phyloP scores from a whole-genome alignment of 2,888 invertebrate species.

The Aplocera efformata region DNA sequence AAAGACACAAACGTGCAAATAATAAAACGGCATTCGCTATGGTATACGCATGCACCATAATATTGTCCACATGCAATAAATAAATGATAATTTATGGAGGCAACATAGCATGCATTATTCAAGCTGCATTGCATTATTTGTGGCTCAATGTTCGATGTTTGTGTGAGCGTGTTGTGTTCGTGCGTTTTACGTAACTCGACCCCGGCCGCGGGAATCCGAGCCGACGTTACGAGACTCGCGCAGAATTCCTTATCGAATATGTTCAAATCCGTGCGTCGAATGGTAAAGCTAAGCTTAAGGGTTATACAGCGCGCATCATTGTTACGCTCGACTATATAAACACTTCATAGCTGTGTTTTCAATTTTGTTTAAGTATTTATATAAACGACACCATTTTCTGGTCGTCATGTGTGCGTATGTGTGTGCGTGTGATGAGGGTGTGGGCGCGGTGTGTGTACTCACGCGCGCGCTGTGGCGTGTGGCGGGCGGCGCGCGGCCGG shows the following conservation, averaged over 20 bases:
- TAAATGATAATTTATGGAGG: slow-evolving; percentile 37
- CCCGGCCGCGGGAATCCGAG: not conserved
- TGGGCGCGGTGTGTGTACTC: slow-evolving; percentile 34
- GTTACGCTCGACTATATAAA: too few species aligned
- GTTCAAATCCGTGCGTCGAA: slow-evolving; percentile 1
- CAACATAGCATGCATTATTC: slow-evolving; percentile 48
- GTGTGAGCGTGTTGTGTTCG: slow-evolving; percentile 12
- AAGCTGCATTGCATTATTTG: slow-evolving; percentile 68
- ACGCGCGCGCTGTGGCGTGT: slow-evolving; percentile 9
- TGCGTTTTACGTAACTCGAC: slow-evolving; percentile 3
- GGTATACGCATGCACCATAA: slow-evolving; percentile 47
- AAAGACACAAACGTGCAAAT: slow-evolving; percentile 63
- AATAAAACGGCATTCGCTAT: slow-evolving; percentile 36
- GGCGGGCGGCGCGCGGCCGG: slow-evolving; percentile 74
- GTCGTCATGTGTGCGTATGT: not conserved
- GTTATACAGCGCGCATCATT: not conserved
- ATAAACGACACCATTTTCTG: not conserved
- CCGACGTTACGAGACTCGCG: slow-evolving; percentile 4
- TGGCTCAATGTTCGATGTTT: slow-evolving; percentile 38
- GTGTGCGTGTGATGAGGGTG: slow-evolving; percentile 43
- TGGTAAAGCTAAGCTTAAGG: not conserved
- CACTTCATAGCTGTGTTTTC: too few species aligned
- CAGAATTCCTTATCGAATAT: slow-evolving; percentile 2
- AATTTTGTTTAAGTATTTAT: too few species aligned
- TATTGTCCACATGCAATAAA: slow-evolving; percentile 46